Evolutionary conservation across 23 tunicate genomes (phyloP).

Genomic region (Trididemnum clinides): DNA sequence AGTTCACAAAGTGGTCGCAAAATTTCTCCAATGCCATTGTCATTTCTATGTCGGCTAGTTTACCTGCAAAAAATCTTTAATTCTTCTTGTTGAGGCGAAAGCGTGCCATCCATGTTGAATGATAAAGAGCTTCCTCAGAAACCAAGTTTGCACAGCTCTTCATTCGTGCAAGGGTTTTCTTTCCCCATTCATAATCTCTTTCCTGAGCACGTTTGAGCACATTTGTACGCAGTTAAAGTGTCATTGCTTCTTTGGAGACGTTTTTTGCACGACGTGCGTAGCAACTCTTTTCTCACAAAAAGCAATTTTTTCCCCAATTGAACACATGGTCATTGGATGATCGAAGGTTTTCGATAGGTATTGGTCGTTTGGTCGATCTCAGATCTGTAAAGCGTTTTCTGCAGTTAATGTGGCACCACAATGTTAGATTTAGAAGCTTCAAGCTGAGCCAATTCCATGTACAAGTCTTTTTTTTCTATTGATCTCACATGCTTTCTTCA

Average conservation of each 20-base stretch:
- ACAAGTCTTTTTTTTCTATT: too few species aligned
- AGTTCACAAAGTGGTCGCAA: neutral
- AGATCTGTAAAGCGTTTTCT: too few species aligned
- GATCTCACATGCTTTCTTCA: too few species aligned
- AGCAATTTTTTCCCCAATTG: neutral
- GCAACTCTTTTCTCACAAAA: neutral
- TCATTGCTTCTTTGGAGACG: neutral
- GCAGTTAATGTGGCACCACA: too few species aligned
- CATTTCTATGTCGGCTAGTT: neutral
- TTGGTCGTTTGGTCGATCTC: too few species aligned
- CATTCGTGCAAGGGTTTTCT: neutral
- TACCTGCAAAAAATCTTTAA: too few species aligned
- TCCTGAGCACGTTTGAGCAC: neutral
- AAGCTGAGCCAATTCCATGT: too few species aligned
- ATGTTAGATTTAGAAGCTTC: too few species aligned
- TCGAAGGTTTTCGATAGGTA: too few species aligned
- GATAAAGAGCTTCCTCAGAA: neutral
- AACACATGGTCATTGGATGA: too few species aligned
- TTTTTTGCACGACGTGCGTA: neutral
- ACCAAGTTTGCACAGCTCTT: neutral
- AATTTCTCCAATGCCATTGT: neutral
- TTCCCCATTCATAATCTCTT: conserved; percentile 5
- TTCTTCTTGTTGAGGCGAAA: too few species aligned
- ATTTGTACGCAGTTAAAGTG: neutral
- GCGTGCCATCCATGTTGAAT: neutral